Evolutionary conservation across 2,797 vertebrate genomes (phyloP), one percentile per base, ranked within the genome.

Genomic region (Botia almorhae): DNA sequence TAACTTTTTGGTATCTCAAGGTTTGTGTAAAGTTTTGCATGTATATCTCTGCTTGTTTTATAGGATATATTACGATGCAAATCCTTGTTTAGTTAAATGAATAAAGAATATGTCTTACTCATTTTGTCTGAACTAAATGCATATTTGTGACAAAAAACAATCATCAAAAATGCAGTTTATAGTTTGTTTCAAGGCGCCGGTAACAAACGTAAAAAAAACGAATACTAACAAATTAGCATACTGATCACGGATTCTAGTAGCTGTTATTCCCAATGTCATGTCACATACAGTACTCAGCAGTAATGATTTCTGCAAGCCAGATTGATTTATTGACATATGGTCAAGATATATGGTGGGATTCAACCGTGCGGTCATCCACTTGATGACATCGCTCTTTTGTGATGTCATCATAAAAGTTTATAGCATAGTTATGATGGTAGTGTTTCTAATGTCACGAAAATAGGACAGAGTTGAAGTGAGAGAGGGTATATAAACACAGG

Each of bases 331-430:
- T 46, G 6, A 53, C 53, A 36, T n/a, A n/a, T n/a, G n/a, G n/a
- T n/a, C n/a, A 21, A 2, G 6, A 36, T 75, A 68, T 64, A 55
- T 21, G 50, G 23, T 39, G 81, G 85, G 93, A 91, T 87, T 33
- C 86, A 91, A 91, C 91, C 93, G 83, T 26, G n/a, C 84, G 89
- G 92, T 90, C 80, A 90, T 81, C n/a, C 71, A 64, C 72, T 81
- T 80, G 81, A 87, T 84, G 88, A 91, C 88, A 33, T 90, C 89
- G 87, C 85, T 81, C 21, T 87, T 91, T 91, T 82, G 76, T 51
- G 50, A 78, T 83, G 82, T 82, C 80, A 83, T 86, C 65, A 83
- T 91, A 90, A 93, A 92, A 8, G n/a, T 89, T 85, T 86, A 87
- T 82, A 13, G 13, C 11, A 50, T 7, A 13, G 85, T 88, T 85